A percentile compares a stretch with the other conserved stretches of the same genome.
phyloP scores from a whole-genome alignment of 1,140 invertebrate species.

The Hyles euphorbiae region DNA sequence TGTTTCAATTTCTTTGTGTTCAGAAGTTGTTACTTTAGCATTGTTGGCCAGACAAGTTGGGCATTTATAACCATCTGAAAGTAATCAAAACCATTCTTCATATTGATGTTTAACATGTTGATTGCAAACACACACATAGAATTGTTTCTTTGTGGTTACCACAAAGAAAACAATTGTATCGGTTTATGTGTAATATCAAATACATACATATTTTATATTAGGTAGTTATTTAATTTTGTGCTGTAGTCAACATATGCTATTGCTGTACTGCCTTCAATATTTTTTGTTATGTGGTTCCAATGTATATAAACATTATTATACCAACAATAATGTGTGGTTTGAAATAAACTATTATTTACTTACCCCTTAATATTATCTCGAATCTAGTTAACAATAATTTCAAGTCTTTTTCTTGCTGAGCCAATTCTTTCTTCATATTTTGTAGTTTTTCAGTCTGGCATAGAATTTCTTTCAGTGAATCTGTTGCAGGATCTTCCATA shows the following conservation, averaged over 20 bases:
- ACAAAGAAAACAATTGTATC: no score
- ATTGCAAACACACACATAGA: no score
- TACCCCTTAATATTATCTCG: conserved; percentile 53
- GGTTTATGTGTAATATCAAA: no score
- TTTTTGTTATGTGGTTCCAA: no score
- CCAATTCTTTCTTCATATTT: conserved; percentile 78
- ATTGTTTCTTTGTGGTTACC: no score
- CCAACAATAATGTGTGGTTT: not conserved
- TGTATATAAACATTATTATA: not conserved
- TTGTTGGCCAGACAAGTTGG: conserved; percentile 50
- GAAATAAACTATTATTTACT: conserved; percentile 6
- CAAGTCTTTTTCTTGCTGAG: conserved; percentile 80
- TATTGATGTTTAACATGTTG: no score
- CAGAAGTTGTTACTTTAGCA: conserved; percentile 39
- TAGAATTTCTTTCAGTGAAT: conserved; percentile 79
- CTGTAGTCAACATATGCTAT: no score
- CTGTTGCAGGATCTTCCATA: conserved; percentile 78
- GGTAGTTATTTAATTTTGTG: no score
- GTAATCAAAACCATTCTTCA: conserved; percentile 4
- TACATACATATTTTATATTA: no score
- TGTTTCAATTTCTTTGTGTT: conserved; percentile 66
- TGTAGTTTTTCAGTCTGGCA: conserved; percentile 79
- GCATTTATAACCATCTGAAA: conserved; percentile 66
- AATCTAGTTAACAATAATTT: conserved; percentile 63
- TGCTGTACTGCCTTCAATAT: no score